Percentiles rank a stretch among this genome's conserved stretches.
phyloP scores from a whole-genome alignment of 2,888 invertebrate species.

The Rhagium mordax region DNA sequence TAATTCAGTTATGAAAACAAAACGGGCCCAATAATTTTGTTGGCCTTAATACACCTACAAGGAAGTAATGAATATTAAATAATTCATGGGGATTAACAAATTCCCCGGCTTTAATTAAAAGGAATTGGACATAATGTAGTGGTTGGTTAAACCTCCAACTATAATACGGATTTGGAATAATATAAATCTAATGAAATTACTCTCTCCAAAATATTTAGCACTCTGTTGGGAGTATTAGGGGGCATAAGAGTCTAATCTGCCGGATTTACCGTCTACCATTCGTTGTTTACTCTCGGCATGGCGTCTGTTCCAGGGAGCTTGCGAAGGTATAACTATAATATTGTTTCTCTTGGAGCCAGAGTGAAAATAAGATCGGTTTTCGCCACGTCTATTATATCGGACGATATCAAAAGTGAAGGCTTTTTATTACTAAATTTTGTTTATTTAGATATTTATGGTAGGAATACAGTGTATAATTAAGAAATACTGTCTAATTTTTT shows the following conservation, averaged over 20 bases:
- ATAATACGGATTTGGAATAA: constrained; percentile 23
- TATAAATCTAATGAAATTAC: constrained; percentile 36
- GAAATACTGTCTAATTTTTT: no score
- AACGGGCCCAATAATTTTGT: no score
- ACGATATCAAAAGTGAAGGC: no score
- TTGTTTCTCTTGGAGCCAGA: not conserved
- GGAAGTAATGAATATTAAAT: not conserved
- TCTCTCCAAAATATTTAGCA: constrained; percentile 26
- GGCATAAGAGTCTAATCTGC: constrained; percentile 8
- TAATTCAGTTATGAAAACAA: no score
- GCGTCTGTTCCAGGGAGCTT: not conserved
- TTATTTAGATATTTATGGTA: no score
- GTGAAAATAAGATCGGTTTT: constrained; percentile 15
- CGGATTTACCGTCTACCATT: constrained; percentile 15
- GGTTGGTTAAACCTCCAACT: not conserved
- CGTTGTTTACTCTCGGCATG: constrained; percentile 12
- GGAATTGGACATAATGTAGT: not conserved
- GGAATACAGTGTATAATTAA: no score
- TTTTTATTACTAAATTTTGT: no score
- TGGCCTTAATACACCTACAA: not conserved
- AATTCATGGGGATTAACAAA: not conserved
- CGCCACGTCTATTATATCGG: constrained; percentile 16
- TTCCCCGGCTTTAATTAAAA: not conserved
- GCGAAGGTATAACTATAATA: constrained; percentile 16
- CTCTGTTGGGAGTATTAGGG: constrained; percentile 25